Evolutionary conservation across 2,888 invertebrate species (phyloP), one percentile per base, ranked within the genome.

Genomic region (Pollenia labialis): DNA sequence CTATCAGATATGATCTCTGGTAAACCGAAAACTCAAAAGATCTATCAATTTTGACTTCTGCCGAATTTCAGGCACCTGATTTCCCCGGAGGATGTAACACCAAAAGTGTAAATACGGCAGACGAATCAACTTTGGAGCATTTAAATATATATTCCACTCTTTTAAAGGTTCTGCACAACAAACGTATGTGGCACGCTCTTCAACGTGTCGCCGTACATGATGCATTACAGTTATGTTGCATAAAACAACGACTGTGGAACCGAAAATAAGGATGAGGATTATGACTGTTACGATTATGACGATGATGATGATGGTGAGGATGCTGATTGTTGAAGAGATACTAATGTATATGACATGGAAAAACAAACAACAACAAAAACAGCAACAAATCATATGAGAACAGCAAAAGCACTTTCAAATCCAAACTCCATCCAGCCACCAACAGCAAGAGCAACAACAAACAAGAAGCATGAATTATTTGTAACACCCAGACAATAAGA

Each of bases 251-350:
- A 74, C 50, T 74, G 77, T 50, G 60, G 81, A 81, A 58, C 60
- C 23, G 75, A 44, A 62, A 76, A 71, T 76, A 42, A 79, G 84
- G 32, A 79, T 74, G 52, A 83, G 62, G 40, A 64, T 80, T 69
- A 80, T 60, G 79, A 52, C 50, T 66, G 16, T n/a, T 16, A 42
- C 23, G 9, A 48, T 46, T 32, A 66, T 50, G 42, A 74, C 10
- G 56, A 81, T 18, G 58, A 81, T 66, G 69, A 52, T 54, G 54
- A 48, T 11, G 11, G 8, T 50, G 54, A 8, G 23, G 66, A 79
- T 60, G 58, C 66, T 74, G 84, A 77, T 77, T 85, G 69, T 69
- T 71, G 82, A 56, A 71, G 71, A 83, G 83, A 86, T 83, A 83
- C 64, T 79, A 69, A 82, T 79, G 68, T 75, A 75, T 68, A 52